Percentiles rank a stretch among this genome's conserved stretches.
Conservation (phyloP, 2,113 vertebrate genomes). For the Labrus mixtus region DNA sequence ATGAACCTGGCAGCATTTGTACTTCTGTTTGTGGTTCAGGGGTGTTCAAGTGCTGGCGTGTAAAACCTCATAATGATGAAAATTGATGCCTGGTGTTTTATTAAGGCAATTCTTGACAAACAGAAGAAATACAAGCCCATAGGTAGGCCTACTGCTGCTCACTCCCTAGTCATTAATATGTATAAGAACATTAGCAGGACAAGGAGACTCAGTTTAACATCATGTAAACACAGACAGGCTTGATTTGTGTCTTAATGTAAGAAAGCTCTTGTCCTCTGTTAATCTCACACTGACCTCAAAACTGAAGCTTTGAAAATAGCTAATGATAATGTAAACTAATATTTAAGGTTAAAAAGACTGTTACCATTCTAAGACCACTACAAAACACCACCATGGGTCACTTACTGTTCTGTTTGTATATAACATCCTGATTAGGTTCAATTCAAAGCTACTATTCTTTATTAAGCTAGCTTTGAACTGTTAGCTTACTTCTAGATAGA, state of each 20-base stretch:
- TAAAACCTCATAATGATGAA: background rate
- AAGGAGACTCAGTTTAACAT: constrained; percentile 25
- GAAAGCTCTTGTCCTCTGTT: constrained; percentile 5
- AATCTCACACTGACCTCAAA: constrained; percentile 26
- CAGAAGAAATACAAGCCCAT: constrained; percentile 1
- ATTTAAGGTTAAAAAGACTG: too few relatives aligned
- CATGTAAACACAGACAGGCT: constrained; percentile 34
- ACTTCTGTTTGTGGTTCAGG: constrained; percentile 27
- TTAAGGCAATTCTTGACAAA: background rate
- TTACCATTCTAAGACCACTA: too few relatives aligned
- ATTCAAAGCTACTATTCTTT: too few relatives aligned
- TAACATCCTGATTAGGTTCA: too few relatives aligned
- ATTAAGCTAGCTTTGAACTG: too few relatives aligned
- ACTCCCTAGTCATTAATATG: constrained; percentile 29
- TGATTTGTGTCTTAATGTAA: constrained; percentile 34
- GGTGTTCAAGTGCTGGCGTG: constrained; percentile 37
- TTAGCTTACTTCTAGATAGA: too few relatives aligned
- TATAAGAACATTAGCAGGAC: constrained; percentile 35
- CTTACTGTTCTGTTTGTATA: too few relatives aligned
- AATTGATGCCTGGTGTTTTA: background rate
- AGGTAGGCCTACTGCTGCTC: constrained; percentile 8
- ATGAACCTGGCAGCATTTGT: constrained; percentile 11
- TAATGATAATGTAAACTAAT: background rate
- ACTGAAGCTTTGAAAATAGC: background rate
- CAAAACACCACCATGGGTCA: too few relatives aligned